These are phyloP conservation scores for Eupithecia vulgata DNA, from an alignment of 2,888 invertebrate species.

Conservation along the genomic window DNA sequence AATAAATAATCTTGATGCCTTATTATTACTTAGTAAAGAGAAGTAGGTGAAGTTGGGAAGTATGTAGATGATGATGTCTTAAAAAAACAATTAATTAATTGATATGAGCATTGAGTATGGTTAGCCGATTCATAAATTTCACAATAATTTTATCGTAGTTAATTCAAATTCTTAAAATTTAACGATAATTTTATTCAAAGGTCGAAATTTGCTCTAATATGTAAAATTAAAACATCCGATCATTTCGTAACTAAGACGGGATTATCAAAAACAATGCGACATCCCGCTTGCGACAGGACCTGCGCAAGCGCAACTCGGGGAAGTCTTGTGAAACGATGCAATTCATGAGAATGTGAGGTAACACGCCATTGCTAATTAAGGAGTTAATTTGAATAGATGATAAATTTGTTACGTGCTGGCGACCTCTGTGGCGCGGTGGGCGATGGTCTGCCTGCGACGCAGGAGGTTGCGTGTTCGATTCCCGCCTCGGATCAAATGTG, in stretches of 20 bases:
- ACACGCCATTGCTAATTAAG: slow-evolving; percentile 29
- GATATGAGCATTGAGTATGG: no score
- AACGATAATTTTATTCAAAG: background rate
- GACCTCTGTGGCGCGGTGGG: no score
- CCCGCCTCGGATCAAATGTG: no score
- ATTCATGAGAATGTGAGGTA: slow-evolving; percentile 36
- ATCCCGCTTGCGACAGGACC: slow-evolving; percentile 34
- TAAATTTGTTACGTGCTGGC: background rate
- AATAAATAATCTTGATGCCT: no score
- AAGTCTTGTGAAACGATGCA: slow-evolving; percentile 18
- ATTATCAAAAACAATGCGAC: slow-evolving; percentile 17
- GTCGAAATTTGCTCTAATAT: background rate
- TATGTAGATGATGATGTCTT: no score
- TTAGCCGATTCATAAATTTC: no score
- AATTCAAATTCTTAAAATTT: background rate
- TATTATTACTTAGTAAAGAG: no score
- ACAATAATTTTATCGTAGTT: no score
- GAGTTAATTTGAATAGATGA: slow-evolving; percentile 21
- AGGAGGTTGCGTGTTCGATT: no score
- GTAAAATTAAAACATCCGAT: background rate
- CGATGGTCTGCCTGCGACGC: no score
- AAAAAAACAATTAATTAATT: no score
- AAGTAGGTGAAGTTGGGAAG: no score
- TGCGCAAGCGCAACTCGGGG: slow-evolving; percentile 13
- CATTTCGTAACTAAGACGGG: background rate